Percentiles rank a stretch among this genome's conserved stretches.
Conservation (phyloP, 2,113 vertebrate genomes). For the Zeus faber region DNA sequence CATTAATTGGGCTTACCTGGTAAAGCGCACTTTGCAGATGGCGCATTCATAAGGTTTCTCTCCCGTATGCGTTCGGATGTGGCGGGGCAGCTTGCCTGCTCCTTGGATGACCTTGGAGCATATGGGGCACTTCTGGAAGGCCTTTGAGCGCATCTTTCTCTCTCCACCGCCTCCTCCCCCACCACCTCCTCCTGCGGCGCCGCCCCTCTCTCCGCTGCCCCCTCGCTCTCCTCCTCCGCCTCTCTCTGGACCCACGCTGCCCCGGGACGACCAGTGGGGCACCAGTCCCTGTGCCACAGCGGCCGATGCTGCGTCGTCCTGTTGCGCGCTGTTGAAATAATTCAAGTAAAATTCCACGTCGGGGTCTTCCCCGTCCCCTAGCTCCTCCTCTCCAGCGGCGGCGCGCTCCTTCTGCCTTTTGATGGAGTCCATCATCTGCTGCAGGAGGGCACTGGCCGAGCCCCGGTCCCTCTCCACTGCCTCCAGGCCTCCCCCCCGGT, state of each 20-base stretch:
- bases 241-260: conserved; percentile 69
- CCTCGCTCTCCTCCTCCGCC: conserved; percentile 77
- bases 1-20: conserved; percentile 74
- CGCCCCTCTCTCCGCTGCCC: conserved; percentile 7
- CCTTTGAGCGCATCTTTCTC: conserved; percentile 98
- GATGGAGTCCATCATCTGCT: conserved; percentile 93
- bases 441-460: conserved; percentile 88
- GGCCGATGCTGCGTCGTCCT: conserved; percentile 73
- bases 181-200: conserved; percentile 37
- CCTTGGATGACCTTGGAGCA: conserved; percentile 97
- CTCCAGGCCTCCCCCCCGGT: conserved; percentile 58
- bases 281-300: conserved; percentile 79
- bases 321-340: conserved; percentile 87
- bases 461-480: conserved; percentile 69
- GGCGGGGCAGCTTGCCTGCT: conserved; percentile 89
- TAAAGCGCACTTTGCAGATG: conserved; percentile 88
- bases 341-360: conserved; percentile 99
- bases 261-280: conserved; percentile 79
- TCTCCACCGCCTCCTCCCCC: conserved; percentile 54
- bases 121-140: conserved; percentile 99
- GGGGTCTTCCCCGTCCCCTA: conserved; percentile 84
- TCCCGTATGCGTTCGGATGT: conserved; percentile 98
- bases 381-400: conserved; percentile 76
- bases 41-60: conserved; percentile 98
- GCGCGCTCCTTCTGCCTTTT: conserved; percentile 75